Evolutionary conservation across 2,888 invertebrate species (phyloP), one percentile per base, ranked within the genome.

Genomic region (Cenopis cana): DNA sequence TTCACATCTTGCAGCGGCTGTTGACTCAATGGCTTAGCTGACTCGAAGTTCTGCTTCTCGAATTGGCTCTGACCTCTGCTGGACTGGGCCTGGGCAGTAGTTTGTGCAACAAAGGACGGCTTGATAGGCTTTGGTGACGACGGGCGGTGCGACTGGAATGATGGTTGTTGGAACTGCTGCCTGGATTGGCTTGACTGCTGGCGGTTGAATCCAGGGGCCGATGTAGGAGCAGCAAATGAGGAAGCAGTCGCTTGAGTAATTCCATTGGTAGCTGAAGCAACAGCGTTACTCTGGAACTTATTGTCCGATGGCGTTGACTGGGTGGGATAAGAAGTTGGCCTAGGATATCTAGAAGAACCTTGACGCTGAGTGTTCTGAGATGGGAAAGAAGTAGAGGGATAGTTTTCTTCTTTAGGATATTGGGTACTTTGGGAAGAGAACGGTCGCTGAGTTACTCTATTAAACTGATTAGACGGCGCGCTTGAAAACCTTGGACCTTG

Each of bases 161-260:
- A 57, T 52, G 72, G 17, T 46, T 73, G 75, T 66, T 74, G 73
- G 55, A 56, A 69, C 50, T 68, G 67, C 38, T 69, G 76, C 50
- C 69, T 74, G 57, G 74, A 74, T 36, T 76, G 75, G 52, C 55
- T 59, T 12, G 59, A 59, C 17, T 65, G 65, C 57, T 75, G 74
- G 17, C 70, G 52, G 52, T 59, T 69, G 49, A 76, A 74, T 46
- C 74, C 72, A 67, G 76, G 73, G 6, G 78, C 57, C 24, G 79
- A 73, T 8, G 81, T 83, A 17, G 86, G 80, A 50, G 78, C 67
- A n/a, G 85, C 77, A 59, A 88, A 90, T 17, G 85, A 72, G n/a
- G 88, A 85, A 17, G 83, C 81, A 24, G 86, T 78, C 20, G 86
- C 86, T 79, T 89, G 88, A 73, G 88, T 88, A 54, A 88, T 80